phyloP scores from a whole-genome alignment of 2,113 vertebrate genomes.

The Sinocyclocheilus anophthalmus region DNA sequence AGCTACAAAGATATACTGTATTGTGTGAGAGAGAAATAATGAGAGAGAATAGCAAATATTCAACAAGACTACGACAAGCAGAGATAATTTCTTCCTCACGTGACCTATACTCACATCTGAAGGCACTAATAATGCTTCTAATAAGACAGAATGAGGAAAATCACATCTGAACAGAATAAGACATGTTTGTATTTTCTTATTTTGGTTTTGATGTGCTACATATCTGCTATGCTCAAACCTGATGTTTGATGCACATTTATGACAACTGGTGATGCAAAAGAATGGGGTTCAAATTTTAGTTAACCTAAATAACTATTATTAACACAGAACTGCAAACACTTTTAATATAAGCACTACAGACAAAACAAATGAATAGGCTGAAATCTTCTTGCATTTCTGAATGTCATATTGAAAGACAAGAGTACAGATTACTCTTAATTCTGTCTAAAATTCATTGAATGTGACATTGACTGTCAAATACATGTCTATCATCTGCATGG shows the following conservation, averaged over 20 bases:
- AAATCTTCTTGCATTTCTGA: neutral
- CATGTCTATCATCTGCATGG: neutral
- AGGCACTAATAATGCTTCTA: neutral
- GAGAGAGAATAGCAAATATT: neutral
- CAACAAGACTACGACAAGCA: neutral
- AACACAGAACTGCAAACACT: neutral
- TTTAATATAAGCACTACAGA: neutral
- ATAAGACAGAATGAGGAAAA: neutral
- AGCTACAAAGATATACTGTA: neutral
- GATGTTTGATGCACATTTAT: neutral
- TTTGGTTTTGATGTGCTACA: neutral
- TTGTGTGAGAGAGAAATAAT: constrained; percentile 1
- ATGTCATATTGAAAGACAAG: neutral
- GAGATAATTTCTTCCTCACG: neutral
- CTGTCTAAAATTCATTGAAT: constrained; percentile 3
- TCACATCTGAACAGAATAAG: neutral
- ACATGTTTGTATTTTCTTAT: neutral
- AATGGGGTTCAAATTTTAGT: neutral
- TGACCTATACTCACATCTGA: neutral
- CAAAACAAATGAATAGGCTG: neutral
- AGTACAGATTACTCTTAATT: constrained; percentile 10
- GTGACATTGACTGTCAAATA: constrained; percentile 11
- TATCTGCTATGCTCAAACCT: neutral
- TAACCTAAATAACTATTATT: neutral
- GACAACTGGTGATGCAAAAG: neutral